Evolutionary conservation across 2,797 vertebrate genomes (phyloP).

Genomic region (Centropyge bicolor): DNA sequence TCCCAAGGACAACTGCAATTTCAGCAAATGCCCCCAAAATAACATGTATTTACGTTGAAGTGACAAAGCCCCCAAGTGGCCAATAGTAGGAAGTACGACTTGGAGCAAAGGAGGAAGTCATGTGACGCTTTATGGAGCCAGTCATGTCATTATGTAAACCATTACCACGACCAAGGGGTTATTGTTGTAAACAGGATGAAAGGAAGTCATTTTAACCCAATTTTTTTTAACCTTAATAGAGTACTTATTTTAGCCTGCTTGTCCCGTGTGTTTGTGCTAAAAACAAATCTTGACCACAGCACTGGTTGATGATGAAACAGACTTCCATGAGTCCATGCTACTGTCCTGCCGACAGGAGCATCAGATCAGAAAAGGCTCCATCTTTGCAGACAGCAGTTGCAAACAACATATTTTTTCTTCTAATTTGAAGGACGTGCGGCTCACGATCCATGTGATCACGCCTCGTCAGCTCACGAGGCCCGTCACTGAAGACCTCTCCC

Average conservation of each 20-base stretch:
- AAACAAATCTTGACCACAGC: too few species aligned
- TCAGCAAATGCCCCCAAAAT: background rate
- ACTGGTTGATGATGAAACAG: background rate
- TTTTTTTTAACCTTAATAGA: too few species aligned
- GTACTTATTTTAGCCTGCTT: too few species aligned
- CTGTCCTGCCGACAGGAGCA: background rate
- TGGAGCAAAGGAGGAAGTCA: background rate
- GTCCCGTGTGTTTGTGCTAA: too few species aligned
- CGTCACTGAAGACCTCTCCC: background rate
- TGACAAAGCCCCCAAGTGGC: constrained; percentile 1
- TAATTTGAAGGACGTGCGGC: background rate
- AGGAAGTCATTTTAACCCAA: too few species aligned
- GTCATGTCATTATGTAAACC: background rate
- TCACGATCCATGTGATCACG: constrained; percentile 1
- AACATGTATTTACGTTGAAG: background rate
- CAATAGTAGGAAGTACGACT: background rate
- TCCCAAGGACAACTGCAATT: background rate
- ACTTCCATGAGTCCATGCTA: background rate
- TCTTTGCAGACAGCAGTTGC: background rate
- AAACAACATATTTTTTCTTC: background rate
- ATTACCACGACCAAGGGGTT: background rate
- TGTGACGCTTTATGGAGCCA: background rate
- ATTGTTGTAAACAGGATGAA: too few species aligned
- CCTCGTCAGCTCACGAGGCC: background rate
- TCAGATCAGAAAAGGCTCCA: background rate